Base-by-base conservation (phyloP, 2,113 vertebrate species). In the Microcebus ravelobensis region DNA sequence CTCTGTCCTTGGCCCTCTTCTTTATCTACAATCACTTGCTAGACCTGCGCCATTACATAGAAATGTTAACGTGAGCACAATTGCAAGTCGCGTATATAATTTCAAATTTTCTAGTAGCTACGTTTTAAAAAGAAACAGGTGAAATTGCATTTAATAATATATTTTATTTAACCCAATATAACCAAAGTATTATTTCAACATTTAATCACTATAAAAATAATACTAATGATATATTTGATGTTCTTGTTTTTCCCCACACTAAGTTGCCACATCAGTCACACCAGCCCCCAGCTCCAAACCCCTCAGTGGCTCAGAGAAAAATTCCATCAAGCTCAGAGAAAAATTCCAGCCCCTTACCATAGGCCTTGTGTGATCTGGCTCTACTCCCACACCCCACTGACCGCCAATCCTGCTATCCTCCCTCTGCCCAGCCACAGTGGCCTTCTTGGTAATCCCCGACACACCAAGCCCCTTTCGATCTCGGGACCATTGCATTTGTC, bases 1-100 rank as follows among this genome's bases (percentile, higher is more conserved):
- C 36, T 59, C 65, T 97, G 91, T 86, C 96, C 89, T 97, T 96
- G 95, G 93, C 67, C 34, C 55, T 74, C 45, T 77, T 77, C 45
- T 94, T 85, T 77, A 82, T 74, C 87, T 92, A 57, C 29, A 90
- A 5, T 63, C 15, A 61, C 50, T 76, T 86, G 45, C 27, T 59
- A 81, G 81, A 55, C 21, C 48, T 18, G 29, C 0, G 10, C 79
- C n/a, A 92, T 67, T 63, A 50, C 70, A 65, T 10, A 67, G 25
- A 77, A 92, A 91, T 23, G 23, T 45, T 42, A 71, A 31, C 11
- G 2, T 82, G 42, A 71, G 65, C 71, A 74, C 45, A 84, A 63
- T 48, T 71, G 36, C 76, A 85, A 81, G 39, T 21, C 71, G 76
- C 6, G 1, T 31, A 21, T 15, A 7, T 67, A n/a, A 23, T 71